phyloP scores from a whole-genome alignment of 2,888 invertebrate genomes.

The Hyalella azteca region DNA sequence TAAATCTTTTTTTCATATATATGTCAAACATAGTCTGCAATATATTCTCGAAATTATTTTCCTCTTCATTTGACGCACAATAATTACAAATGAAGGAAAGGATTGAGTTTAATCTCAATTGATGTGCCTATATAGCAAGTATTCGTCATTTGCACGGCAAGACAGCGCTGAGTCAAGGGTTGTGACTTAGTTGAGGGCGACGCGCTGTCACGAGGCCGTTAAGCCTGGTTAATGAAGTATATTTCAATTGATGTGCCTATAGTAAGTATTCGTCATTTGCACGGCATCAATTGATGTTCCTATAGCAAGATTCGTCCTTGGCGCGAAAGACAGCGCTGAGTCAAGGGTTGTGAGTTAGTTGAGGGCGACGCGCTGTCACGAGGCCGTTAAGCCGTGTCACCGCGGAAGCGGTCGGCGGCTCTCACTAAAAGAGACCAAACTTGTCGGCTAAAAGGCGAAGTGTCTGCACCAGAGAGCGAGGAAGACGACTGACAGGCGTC shows the following conservation, averaged over 20 bases:
- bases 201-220: slow-evolving; percentile 1
- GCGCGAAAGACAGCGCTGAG: background rate
- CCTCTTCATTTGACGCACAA: no score
- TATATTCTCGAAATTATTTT: no score
- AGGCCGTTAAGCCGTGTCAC: slow-evolving; percentile 11
- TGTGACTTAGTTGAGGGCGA: background rate
- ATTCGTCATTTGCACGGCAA: no score
- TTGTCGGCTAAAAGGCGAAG: slow-evolving; percentile 31
- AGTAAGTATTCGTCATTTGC: background rate
- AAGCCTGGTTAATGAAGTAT: slow-evolving; percentile 6
- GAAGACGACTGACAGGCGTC: slow-evolving; percentile 16
- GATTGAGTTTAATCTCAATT: no score
- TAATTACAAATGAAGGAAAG: no score
- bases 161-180: background rate
- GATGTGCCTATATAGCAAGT: background rate
- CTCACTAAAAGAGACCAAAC: background rate
- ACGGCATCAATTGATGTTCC: background rate
- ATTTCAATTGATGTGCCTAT: background rate
- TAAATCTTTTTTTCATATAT: no score
- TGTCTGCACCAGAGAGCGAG: slow-evolving; percentile 21
- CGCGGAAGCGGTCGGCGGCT: slow-evolving; percentile 10
- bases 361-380: background rate
- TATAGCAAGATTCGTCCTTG: background rate
- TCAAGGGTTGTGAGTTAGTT: slow-evolving; percentile 9
- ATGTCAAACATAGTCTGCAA: no score